Base-by-base conservation (phyloP, 2,113 vertebrate genomes). In the Aptenodytes patagonicus region DNA sequence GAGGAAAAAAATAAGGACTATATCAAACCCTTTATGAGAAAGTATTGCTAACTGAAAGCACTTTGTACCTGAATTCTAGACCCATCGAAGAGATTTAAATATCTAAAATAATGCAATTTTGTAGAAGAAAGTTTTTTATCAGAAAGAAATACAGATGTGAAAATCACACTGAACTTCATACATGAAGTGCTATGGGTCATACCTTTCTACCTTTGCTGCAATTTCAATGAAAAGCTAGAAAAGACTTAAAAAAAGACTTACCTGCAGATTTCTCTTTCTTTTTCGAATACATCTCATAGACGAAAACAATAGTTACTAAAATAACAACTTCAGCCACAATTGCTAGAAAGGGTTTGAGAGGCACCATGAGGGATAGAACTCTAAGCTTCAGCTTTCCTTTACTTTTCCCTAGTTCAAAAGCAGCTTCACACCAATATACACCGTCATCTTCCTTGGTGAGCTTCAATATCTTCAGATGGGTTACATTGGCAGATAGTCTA, bases 271-370 rank as follows among this genome's bases (percentile, higher is more conserved):
- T 73, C 61, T 31, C 86, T 55, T 93, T 98, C 96, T 75, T 98
- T 52, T 98, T 98, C 0, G 91, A 98, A 52, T 93, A 95, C 4
- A 94, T 57, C 97, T 99, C 99, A 29, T 83, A 99, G 47, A 99
- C 82, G 36, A 98, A 95, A 91, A 99, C 98, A 31, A 96, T 3
- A 15, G 97, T 47, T 55, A 99, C 98, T 54, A 99, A 94, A 52
- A 99, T 0, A 22, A 97, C 13, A 29, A 99, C 99, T 85, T 99
- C 99, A 9, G 90, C 93, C 66, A 98, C 71, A 77, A 99, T 97
- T 66, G 69, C 98, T 8, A 99, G 8, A 90, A 99, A 99, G 2
- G 98, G 98, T 89, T 99, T 99, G 77, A 99, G 98, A n/a, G 99
- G 99, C 69, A 97, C 98, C 28, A 95, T 18, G 52, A 98, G 95